Evolutionary conservation across 1,140 invertebrate genomes (phyloP), one percentile per base, ranked within the genome.

Genomic region (Brachionus angularis): DNA sequence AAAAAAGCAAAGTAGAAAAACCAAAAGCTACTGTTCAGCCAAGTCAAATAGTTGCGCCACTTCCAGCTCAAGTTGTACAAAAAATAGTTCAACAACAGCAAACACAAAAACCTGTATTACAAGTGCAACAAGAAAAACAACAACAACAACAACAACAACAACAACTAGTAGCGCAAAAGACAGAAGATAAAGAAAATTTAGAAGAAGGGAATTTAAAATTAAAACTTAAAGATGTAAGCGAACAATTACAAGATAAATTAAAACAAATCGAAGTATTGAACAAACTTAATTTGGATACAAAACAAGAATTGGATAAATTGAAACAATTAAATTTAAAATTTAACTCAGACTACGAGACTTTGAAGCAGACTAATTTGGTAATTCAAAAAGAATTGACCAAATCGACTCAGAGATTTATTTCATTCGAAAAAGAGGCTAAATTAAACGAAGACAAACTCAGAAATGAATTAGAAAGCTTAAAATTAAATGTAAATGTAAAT

Each of bases 1-100:
- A 21, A 14, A 39, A 46, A 42, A n/a, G 27, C 21, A 29, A 44
- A 34, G 34, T 33, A 23, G 53, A 23, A 18, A 58, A 58, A 33
- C 53, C 53, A 58, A 36, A 67, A 29, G 62, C 62, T 8, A 67
- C 62, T 46, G 62, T 67, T n/a, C 44, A 67, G 29, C 53, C 53
- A 12, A 58, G 53, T 16, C 27, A 58, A 27, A 39, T 50, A 3
- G 58, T 36, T 29, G 27, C 14, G 16, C 50, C 58, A 23, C 21
- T 10, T 18, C 44, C 3, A 46, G 21, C 12, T 27, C 14, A 33
- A 52, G 12, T 42, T 16, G 53, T 23, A 16, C 31, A 58, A 58
- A 46, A 5, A 14, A 12, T 4, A 29, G 29, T 31, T 34, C 31
- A 58, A 34, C 31, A 18, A 36, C 21, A 21, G 16, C 21, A 12